Conservation (phyloP, 2,113 vertebrate species). For the Thalassoma bifasciatum region DNA sequence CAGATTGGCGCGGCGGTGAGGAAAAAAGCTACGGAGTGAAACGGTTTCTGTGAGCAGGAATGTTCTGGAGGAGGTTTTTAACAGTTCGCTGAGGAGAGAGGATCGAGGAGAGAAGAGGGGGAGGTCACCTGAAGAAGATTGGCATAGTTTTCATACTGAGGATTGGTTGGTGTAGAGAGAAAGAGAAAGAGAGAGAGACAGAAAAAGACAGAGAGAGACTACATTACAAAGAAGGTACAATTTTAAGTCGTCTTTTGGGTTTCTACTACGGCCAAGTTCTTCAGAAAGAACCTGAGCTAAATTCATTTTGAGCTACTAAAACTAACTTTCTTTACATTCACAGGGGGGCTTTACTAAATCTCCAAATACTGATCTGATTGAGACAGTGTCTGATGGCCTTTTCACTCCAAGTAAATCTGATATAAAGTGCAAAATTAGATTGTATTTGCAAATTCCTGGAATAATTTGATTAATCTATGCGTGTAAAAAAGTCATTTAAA, state of each 20-base stretch:
- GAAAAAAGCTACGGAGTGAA: conserved; percentile 13
- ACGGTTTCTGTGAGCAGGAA: conserved; percentile 64
- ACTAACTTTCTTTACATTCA: conserved; percentile 75
- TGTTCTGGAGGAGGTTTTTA: conserved; percentile 67
- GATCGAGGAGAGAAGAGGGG: neutral
- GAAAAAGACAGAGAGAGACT: conserved; percentile 6
- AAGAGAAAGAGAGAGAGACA: neutral
- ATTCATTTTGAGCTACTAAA: conserved; percentile 41
- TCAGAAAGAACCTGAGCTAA: conserved; percentile 72
- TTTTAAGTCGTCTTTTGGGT: conserved; percentile 21
- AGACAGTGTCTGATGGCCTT: conserved; percentile 68
- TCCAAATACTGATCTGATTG: conserved; percentile 55
- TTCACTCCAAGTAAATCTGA: conserved; percentile 73
- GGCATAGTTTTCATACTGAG: conserved; percentile 74
- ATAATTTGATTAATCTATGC: conserved; percentile 72
- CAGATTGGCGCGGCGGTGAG: neutral
- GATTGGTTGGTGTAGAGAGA: conserved; percentile 55
- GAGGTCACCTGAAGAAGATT: conserved; percentile 77
- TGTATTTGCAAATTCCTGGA: conserved; percentile 87
- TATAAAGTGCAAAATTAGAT: conserved; percentile 87
- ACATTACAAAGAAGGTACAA: conserved; percentile 34
- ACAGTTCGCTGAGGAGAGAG: neutral
- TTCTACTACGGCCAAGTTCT: conserved; percentile 61
- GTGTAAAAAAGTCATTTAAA: conserved; percentile 83
- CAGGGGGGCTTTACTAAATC: conserved; percentile 36